These are phyloP conservation scores for Synanthedon formicaeformis DNA, from an alignment of 2,888 invertebrate genomes.

Conservation along the genomic window DNA sequence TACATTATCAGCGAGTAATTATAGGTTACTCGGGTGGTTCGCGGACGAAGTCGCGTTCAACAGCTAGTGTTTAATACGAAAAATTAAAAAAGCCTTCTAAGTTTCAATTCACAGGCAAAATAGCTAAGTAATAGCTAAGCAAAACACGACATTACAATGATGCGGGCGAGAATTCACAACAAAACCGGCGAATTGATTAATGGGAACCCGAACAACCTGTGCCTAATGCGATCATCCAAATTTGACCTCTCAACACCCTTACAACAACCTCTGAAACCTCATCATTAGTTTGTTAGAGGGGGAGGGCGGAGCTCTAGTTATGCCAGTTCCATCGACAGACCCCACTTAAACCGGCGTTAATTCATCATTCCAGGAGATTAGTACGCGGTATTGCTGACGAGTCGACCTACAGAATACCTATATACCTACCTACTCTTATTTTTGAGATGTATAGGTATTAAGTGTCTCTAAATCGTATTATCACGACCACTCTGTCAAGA, in stretches of 20 bases:
- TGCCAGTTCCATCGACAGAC: neutral
- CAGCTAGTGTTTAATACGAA: no score
- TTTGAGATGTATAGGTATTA: no score
- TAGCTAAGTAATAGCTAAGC: neutral
- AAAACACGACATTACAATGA: neutral
- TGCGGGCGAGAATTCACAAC: neutral
- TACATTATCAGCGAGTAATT: no score
- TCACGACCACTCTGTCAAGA: no score
- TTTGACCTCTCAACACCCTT: neutral
- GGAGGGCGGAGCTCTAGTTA: neutral
- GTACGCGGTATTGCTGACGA: slow-evolving; percentile 5
- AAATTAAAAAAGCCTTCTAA: no score
- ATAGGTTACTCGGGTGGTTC: no score
- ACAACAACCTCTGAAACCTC: neutral
- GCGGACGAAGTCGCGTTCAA: no score
- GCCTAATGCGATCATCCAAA: neutral
- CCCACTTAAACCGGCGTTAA: slow-evolving; percentile 3
- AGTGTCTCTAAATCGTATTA: no score
- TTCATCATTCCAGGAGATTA: slow-evolving; percentile 14
- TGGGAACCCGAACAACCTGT: neutral
- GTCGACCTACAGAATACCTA: neutral
- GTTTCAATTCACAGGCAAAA: neutral
- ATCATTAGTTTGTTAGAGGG: neutral
- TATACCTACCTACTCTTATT: no score
- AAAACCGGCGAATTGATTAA: slow-evolving; percentile 1